A percentile compares a stretch with the other conserved stretches of the same genome.
phyloP scores from a whole-genome alignment of 2,113 vertebrate species.

The Perognathus longimembris region DNA sequence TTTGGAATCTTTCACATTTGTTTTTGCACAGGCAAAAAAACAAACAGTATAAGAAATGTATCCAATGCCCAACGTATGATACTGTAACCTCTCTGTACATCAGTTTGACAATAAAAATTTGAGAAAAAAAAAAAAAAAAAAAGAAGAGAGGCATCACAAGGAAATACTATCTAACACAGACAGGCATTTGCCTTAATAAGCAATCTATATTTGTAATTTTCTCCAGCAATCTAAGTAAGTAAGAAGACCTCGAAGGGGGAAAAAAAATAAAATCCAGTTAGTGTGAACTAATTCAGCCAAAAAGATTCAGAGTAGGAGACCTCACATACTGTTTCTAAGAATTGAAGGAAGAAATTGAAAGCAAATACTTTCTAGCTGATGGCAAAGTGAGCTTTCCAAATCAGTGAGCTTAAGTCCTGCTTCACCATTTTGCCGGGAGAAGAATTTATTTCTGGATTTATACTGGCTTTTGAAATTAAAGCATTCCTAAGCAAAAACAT shows the following conservation, averaged over 20 bases:
- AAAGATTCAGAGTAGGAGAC: background rate
- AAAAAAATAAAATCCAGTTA: constrained; percentile 21
- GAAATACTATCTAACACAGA: background rate
- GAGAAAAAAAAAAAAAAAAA: too few species aligned
- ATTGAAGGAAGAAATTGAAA: constrained; percentile 24
- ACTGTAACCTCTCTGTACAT: too few species aligned
- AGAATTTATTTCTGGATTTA: constrained; percentile 24
- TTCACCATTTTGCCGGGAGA: background rate
- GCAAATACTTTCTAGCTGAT: background rate
- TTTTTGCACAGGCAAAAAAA: background rate
- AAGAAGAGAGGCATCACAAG: background rate
- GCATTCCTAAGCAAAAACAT: constrained; percentile 49
- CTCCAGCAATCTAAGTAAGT: background rate
- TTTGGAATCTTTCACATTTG: background rate
- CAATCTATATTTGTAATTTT: background rate
- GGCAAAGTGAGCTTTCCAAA: constrained; percentile 34
- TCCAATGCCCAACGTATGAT: too few species aligned
- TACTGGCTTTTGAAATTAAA: constrained; percentile 48
- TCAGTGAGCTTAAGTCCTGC: constrained; percentile 21
- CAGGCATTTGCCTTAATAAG: background rate
- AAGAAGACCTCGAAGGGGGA: background rate
- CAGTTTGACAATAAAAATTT: too few species aligned
- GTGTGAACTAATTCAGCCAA: constrained; percentile 37
- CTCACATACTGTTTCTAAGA: background rate
- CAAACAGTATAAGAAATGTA: too few species aligned